Conservation (phyloP, 2,797 vertebrate genomes). For the Nyctalus aviator region DNA sequence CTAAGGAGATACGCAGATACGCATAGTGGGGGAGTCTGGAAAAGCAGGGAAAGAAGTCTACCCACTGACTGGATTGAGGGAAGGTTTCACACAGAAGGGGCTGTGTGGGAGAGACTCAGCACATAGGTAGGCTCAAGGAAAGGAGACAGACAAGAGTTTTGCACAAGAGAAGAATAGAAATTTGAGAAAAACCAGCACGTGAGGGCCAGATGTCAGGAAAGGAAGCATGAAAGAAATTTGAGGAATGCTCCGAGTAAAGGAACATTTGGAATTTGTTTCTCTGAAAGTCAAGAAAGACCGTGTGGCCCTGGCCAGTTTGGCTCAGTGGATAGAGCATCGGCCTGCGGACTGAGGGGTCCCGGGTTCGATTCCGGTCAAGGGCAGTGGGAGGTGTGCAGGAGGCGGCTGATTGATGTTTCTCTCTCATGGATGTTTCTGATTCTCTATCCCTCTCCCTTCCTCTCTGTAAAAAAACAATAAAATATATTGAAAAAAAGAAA, state of each 20-base stretch:
- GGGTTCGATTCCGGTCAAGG: too few relatives aligned
- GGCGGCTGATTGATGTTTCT: too few relatives aligned
- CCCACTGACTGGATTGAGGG: not conserved
- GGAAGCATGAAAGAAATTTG: not conserved
- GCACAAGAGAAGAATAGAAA: not conserved
- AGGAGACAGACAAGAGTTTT: not conserved
- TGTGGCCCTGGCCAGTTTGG: not conserved
- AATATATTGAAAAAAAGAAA: too few relatives aligned
- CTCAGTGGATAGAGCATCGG: too few relatives aligned
- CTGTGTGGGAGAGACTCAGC: not conserved
- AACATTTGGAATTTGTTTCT: not conserved
- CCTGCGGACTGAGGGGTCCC: too few relatives aligned
- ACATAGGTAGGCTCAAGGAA: not conserved
- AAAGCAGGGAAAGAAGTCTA: not conserved
- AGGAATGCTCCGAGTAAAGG: not conserved
- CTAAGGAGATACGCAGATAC: not conserved
- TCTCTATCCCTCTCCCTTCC: too few relatives aligned
- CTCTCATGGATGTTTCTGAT: too few relatives aligned
- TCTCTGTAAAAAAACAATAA: too few relatives aligned
- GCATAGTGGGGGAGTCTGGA: not conserved
- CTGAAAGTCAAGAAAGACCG: not conserved
- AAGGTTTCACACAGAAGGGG: not conserved
- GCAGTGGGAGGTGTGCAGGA: too few relatives aligned
- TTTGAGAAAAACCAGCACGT: not conserved
- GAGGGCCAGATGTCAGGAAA: not conserved